Base-by-base conservation (phyloP, 2,797 vertebrate species). In the Oryzias sinensis region DNA sequence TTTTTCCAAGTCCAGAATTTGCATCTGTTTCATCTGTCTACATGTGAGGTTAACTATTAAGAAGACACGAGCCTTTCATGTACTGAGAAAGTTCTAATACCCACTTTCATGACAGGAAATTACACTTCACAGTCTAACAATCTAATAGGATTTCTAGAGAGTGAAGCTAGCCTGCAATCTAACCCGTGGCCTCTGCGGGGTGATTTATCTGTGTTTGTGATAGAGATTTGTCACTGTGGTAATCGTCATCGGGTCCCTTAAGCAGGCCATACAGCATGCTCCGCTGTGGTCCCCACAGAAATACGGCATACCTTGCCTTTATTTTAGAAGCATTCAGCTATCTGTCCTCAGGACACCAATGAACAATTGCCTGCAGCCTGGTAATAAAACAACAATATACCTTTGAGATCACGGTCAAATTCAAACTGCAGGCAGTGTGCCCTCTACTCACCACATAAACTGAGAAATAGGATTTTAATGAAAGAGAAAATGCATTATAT, bases 151-250 rank as follows among this genome's bases (percentile, higher is more conserved):
- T 76, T 78, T 66, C 53, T 52, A 46, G 18, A 68, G 58, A 56
- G 56, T 49, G 43, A 72, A 73, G 51, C 24, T 43, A 41, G 45
- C 45, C 53, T 56, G 58, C 62, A 74, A 71, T 77, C 57, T 57
- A 67, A 59, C 53, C 62, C 43, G 11, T 8, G 4, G 49, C 53
- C 74, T 70, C 70, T 6, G 29, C 72, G 72, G 77, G 75, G 73
- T 73, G 69, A 77, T 79, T 64, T 68, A 59, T 72, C 59, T 69
- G 53, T 66, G 66, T 83, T 66, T 66, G 65, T 22, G 13, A 70
- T 62, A 67, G 64, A 75, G 59, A 83, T 83, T 83, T 82, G 74
- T 79, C 33, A 18, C 62, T 53, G 59, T 63, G 63, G 55, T 50
- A 40, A 42, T 62, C 27, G 16, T 66, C 59, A 70, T 65, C 70